Percentiles rank a stretch among this genome's conserved stretches.
These are phyloP conservation scores for Protaetia brevitarsis DNA, from an alignment of 1,140 invertebrate genomes.

Conservation along the genomic window DNA sequence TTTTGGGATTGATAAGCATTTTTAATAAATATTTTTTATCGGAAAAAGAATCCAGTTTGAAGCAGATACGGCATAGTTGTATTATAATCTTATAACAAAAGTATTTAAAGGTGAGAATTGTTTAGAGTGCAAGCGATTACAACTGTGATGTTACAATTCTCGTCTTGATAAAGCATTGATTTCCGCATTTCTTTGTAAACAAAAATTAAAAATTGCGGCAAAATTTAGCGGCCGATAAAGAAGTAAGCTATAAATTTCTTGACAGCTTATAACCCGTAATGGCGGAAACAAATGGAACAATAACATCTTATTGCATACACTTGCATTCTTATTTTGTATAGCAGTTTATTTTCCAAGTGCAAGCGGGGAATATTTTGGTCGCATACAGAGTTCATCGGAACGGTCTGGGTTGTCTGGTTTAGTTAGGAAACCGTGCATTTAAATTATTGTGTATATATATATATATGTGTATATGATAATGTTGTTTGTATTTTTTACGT, in stretches of 20 bases:
- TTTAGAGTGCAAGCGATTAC: too few species aligned
- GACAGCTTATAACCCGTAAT: conserved; percentile 42
- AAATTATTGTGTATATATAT: conserved; percentile 33
- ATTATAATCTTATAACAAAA: too few species aligned
- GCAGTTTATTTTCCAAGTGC: conserved; percentile 8
- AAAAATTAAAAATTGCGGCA: background rate
- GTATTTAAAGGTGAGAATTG: too few species aligned
- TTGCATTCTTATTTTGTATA: conserved; percentile 37
- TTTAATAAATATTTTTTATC: too few species aligned
- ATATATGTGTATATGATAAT: too few species aligned
- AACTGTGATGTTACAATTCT: too few species aligned
- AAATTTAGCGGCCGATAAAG: background rate
- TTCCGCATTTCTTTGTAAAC: too few species aligned
- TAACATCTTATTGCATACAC: conserved; percentile 43
- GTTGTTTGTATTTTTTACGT: conserved; percentile 45
- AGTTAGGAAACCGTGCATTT: conserved; percentile 31
- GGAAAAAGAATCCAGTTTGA: too few species aligned
- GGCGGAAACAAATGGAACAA: conserved; percentile 47
- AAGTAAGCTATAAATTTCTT: conserved; percentile 17
- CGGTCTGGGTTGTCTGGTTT: conserved; percentile 30
- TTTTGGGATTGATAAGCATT: too few species aligned
- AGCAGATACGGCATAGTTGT: too few species aligned
- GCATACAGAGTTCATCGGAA: conserved; percentile 17
- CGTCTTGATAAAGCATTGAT: too few species aligned
- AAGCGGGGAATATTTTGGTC: background rate